These are phyloP conservation scores for Plestiodon gilberti DNA, from an alignment of 2,113 vertebrate genomes.

Conservation along the genomic window DNA sequence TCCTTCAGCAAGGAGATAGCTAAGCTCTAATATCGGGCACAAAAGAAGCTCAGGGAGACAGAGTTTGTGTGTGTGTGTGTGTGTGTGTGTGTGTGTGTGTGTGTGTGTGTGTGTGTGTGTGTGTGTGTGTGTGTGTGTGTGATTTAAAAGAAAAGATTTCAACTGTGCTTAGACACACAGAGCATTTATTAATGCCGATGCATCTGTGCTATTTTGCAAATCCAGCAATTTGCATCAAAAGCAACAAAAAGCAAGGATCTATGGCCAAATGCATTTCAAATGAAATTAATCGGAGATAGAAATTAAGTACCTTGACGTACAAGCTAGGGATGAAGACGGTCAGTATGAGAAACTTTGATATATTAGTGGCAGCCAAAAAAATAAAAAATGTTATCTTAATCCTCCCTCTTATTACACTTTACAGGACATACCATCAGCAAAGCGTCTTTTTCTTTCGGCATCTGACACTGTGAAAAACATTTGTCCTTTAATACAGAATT, in stretches of 20 bases:
- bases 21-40: slow-evolving; percentile 74
- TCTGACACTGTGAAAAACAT: slow-evolving; percentile 47
- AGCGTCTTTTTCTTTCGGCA: slow-evolving; percentile 49
- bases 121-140: slow-evolving; percentile 5
- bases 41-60: slow-evolving; percentile 65
- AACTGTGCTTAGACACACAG: slow-evolving; percentile 56
- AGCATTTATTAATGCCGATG: slow-evolving; percentile 53
- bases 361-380: slow-evolving; percentile 44
- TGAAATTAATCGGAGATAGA: slow-evolving; percentile 77
- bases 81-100: not conserved
- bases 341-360: slow-evolving; percentile 70
- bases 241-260: slow-evolving; percentile 76
- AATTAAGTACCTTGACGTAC: slow-evolving; percentile 69
- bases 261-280: slow-evolving; percentile 75
- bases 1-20: slow-evolving; percentile 81
- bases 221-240: slow-evolving; percentile 71
- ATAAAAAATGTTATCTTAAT: slow-evolving; percentile 62
- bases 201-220: slow-evolving; percentile 68
- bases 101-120: slow-evolving; percentile 14
- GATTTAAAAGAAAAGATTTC: slow-evolving; percentile 62
- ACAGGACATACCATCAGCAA: slow-evolving; percentile 53
- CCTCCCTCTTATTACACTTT: slow-evolving; percentile 53
- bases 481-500: slow-evolving; percentile 66
- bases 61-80: slow-evolving; percentile 3
- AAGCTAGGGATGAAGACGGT: slow-evolving; percentile 64